These are phyloP conservation scores for Cosmia trapezina DNA, from an alignment of 2,888 invertebrate species.

Conservation along the genomic window DNA sequence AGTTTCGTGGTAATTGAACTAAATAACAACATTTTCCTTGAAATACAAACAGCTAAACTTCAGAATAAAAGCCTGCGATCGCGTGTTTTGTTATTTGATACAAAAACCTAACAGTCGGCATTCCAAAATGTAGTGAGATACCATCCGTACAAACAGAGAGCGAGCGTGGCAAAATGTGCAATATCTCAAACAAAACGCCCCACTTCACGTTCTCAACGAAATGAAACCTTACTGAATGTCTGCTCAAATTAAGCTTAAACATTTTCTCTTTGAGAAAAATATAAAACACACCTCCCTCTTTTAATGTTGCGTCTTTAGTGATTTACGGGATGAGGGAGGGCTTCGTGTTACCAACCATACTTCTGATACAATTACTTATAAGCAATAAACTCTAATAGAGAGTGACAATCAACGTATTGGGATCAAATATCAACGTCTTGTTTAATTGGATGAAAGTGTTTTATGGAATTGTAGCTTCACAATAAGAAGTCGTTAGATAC, in stretches of 20 bases:
- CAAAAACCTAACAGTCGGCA: constrained; percentile 58
- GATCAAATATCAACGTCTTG: constrained; percentile 78
- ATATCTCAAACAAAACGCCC: constrained; percentile 75
- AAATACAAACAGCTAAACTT: constrained; percentile 43
- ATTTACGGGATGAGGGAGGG: constrained; percentile 69
- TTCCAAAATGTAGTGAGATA: constrained; percentile 61
- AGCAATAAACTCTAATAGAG: constrained; percentile 68
- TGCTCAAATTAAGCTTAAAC: constrained; percentile 76
- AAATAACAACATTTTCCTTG: constrained; percentile 35
- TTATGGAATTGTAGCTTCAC: constrained; percentile 82
- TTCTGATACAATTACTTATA: constrained; percentile 61
- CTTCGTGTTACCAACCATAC: constrained; percentile 55
- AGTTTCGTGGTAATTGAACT: constrained; percentile 20
- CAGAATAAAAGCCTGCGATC: constrained; percentile 54
- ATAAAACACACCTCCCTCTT: constrained; percentile 66
- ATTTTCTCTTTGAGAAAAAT: constrained; percentile 74
- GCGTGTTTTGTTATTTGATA: constrained; percentile 59
- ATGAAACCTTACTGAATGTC: constrained; percentile 74
- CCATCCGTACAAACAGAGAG: constrained; percentile 61
- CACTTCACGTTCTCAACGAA: constrained; percentile 72
- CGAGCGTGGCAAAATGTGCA: constrained; percentile 72
- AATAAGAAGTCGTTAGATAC: constrained; percentile 84
- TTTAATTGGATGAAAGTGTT: constrained; percentile 86
- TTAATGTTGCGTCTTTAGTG: constrained; percentile 68
- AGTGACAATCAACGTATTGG: constrained; percentile 69